A percentile compares a stretch with the other conserved stretches of the same genome.
Conservation (phyloP, 1,140 invertebrate genomes). For the Phenacoccus solenopsis region DNA sequence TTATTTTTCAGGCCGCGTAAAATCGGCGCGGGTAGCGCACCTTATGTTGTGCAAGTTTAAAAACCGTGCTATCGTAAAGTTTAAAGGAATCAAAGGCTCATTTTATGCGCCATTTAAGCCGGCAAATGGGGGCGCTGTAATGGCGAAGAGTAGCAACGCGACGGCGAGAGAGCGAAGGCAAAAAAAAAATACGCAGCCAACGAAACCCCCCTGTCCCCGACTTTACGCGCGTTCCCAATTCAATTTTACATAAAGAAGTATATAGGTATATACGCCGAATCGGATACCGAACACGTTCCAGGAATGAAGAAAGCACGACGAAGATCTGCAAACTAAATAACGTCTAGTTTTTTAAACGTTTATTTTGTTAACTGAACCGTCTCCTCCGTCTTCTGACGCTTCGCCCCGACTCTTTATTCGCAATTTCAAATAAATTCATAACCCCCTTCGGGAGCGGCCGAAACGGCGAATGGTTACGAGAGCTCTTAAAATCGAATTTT, state of each 20-base stretch:
- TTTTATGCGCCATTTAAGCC: slow-evolving; percentile 14
- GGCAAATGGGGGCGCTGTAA: neutral
- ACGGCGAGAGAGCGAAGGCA: neutral
- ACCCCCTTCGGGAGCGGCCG: neutral
- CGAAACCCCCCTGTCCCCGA: neutral
- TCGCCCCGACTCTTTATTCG: neutral
- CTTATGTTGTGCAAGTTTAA: neutral
- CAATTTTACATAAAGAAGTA: neutral
- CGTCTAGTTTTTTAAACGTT: slow-evolving; percentile 13
- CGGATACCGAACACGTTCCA: neutral
- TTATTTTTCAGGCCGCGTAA: neutral
- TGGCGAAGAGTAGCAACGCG: neutral
- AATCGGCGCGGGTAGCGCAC: neutral
- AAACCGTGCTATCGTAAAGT: slow-evolving; percentile 11
- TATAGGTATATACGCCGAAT: neutral
- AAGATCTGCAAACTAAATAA: slow-evolving; percentile 16
- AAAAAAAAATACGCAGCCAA: too few species aligned
- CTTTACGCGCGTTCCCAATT: neutral
- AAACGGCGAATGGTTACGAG: neutral
- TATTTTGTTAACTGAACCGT: slow-evolving; percentile 11
- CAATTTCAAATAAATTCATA: slow-evolving; percentile 16
- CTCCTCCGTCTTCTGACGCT: neutral
- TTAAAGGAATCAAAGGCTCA: slow-evolving; percentile 14
- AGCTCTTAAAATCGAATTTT: slow-evolving; percentile 13
- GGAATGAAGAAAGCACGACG: neutral